These are phyloP conservation scores for Myrmecobius fasciatus DNA, from an alignment of 2,113 vertebrate genomes.

Conservation along the genomic window DNA sequence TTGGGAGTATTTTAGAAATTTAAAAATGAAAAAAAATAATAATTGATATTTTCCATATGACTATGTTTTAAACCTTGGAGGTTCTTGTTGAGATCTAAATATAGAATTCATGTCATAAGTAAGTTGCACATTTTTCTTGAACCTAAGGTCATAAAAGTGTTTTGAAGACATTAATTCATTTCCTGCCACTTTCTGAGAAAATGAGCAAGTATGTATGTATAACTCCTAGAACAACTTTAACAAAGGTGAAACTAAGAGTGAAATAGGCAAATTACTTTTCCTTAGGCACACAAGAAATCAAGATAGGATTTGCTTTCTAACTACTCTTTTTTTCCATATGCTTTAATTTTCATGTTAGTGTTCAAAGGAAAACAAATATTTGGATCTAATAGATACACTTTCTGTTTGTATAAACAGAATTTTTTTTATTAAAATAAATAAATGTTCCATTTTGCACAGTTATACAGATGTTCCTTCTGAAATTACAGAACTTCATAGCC, in stretches of 20 bases:
- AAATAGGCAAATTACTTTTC: background rate
- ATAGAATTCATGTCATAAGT: background rate
- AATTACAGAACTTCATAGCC: slow-evolving; percentile 19
- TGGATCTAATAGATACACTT: background rate
- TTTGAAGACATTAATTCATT: background rate
- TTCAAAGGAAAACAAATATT: background rate
- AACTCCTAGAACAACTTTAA: background rate
- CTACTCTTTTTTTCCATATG: background rate
- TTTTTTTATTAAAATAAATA: slow-evolving; percentile 31
- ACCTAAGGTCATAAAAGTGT: background rate
- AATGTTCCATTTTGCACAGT: slow-evolving; percentile 28
- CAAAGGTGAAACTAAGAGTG: background rate
- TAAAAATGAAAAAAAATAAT: background rate
- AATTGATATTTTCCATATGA: background rate
- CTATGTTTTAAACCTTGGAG: background rate
- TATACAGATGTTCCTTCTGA: slow-evolving; percentile 17
- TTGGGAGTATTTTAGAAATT: background rate
- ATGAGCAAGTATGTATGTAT: no score
- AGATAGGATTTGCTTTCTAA: background rate
- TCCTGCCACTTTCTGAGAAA: no score
- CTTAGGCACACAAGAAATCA: slow-evolving; percentile 13
- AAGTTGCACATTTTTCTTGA: background rate
- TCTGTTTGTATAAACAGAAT: background rate
- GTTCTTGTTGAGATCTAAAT: background rate
- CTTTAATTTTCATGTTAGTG: background rate